These are phyloP conservation scores for cat (Felis catus) DNA, from an alignment of 2,113 vertebrate species.

Conservation along the genomic window F.catus_Fca126_mat1.0 CM031413.1:62415501-62416000, in stretches of 20 bases:
- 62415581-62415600: neutral
- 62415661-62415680: too few species aligned
- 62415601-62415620: neutral
- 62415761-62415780: too few species aligned
- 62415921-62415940: too few species aligned
- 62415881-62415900: accelerated
- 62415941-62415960: neutral
- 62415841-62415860: accelerated
- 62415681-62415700: neutral
- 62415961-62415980: neutral
- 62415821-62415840: accelerated
- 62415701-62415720: neutral
- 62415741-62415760: neutral
- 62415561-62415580: neutral
- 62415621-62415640: neutral
- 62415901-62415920: accelerated
- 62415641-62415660: accelerated
- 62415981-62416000: too few species aligned
- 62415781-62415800: neutral
- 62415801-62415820: neutral
- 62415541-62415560: neutral
- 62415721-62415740: neutral
- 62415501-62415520: neutral
- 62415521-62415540: neutral
- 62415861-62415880: too few species aligned